A percentile compares a stretch with the other conserved stretches of the same genome.
phyloP scores from a whole-genome alignment of 2,888 invertebrate genomes.

The Smittia sp. region DNA sequence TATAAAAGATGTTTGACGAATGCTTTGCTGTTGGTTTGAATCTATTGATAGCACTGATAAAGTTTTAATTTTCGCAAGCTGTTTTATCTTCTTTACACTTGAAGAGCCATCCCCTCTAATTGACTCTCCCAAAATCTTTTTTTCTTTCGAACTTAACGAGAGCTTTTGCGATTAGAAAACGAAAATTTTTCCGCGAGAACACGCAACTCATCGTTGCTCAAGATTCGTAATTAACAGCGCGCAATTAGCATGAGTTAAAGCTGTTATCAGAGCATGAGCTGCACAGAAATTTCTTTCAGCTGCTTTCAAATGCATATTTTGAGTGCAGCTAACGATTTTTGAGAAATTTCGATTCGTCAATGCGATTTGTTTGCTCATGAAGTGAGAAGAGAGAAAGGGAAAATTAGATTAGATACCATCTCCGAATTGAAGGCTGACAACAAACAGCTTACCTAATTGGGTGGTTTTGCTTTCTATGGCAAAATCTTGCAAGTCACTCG shows the following conservation, averaged over 20 bases:
- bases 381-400: too few species aligned
- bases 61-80: background rate
- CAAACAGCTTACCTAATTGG: too few species aligned
- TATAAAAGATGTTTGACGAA: background rate
- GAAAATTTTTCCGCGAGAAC: constrained; percentile 32
- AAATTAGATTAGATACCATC: too few species aligned
- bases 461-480: too few species aligned
- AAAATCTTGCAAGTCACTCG: too few species aligned
- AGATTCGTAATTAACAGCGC: constrained; percentile 20
- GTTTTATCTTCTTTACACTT: constrained; percentile 41
- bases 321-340: too few species aligned
- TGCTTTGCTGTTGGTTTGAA: background rate
- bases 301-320: background rate
- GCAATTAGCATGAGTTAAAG: constrained; percentile 25
- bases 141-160: background rate
- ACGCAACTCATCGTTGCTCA: constrained; percentile 15
- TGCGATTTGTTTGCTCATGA: too few species aligned
- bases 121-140: background rate
- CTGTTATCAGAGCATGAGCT: constrained; percentile 33
- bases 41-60: constrained; percentile 27
- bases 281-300: background rate
- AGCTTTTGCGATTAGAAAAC: constrained; percentile 30
- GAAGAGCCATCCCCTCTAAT: constrained; percentile 19
- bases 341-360: too few species aligned
- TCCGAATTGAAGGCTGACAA: too few species aligned